These are phyloP conservation scores for Lamproptera curius DNA, from an alignment of 2,888 invertebrate species.

Conservation along the genomic window DNA sequence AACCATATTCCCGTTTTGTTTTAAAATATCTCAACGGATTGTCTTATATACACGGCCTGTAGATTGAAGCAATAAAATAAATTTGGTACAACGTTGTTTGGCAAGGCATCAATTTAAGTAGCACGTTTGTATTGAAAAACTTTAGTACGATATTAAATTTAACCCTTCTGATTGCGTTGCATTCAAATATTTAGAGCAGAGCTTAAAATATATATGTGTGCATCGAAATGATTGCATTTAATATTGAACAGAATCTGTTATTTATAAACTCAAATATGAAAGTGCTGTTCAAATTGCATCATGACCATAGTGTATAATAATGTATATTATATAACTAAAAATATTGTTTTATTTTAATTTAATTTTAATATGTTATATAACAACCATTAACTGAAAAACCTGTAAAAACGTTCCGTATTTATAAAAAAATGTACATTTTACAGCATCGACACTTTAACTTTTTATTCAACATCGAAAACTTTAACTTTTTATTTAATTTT, in stretches of 20 bases:
- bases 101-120: conserved; percentile 10
- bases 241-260: neutral
- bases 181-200: conserved; percentile 9
- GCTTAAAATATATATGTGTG: conserved; percentile 4
- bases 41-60: too few species aligned
- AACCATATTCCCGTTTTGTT: too few species aligned
- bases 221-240: neutral
- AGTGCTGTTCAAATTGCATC: neutral
- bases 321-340: too few species aligned
- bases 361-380: too few species aligned
- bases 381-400: too few species aligned
- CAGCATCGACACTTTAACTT: too few species aligned
- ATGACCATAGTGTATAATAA: too few species aligned
- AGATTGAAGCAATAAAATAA: too few species aligned
- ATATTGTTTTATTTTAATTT: too few species aligned
- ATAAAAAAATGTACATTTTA: neutral
- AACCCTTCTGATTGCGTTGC: neutral
- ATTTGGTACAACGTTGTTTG: conserved; percentile 11
- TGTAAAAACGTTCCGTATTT: neutral
- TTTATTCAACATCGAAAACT: too few species aligned
- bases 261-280: neutral
- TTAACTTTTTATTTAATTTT: too few species aligned
- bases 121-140: conserved; percentile 6
- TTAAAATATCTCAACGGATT: too few species aligned
- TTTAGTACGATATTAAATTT: conserved; percentile 2